phyloP scores from a whole-genome alignment of 2,797 vertebrate species.

The Anabas testudineus region DNA sequence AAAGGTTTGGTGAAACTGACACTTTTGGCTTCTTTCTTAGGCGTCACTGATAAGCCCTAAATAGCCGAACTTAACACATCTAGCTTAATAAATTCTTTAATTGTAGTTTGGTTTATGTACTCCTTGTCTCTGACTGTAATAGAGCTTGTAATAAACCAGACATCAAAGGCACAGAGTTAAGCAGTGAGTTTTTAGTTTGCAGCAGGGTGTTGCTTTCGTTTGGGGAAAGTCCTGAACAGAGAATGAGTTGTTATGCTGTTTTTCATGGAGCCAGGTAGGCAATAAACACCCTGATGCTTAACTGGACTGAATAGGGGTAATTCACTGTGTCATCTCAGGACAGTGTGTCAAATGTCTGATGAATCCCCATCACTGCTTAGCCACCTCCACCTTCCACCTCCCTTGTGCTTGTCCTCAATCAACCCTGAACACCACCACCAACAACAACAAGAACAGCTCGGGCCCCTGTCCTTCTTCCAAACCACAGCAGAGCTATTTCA shows the following conservation, averaged over 20 bases:
- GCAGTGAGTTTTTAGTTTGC: constrained; percentile 49
- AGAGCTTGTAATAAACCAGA: constrained; percentile 58
- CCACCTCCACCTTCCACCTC: constrained; percentile 11
- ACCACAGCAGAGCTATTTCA: constrained; percentile 46
- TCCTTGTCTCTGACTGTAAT: constrained; percentile 52
- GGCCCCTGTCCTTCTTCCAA: constrained; percentile 41
- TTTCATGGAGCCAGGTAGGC: constrained; percentile 65
- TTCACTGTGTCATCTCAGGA: constrained; percentile 71
- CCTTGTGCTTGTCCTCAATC: constrained; percentile 70
- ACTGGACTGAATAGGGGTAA: constrained; percentile 49
- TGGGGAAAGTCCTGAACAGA: constrained; percentile 67
- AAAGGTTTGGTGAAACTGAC: constrained; percentile 36
- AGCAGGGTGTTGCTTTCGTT: constrained; percentile 67
- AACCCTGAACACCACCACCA: constrained; percentile 59
- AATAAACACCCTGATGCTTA: constrained; percentile 62
- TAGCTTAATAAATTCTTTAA: constrained; percentile 59
- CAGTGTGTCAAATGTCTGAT: constrained; percentile 64
- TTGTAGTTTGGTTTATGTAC: constrained; percentile 66
- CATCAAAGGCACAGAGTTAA: constrained; percentile 64
- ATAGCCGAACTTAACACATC: constrained; percentile 49
- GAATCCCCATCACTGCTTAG: constrained; percentile 24
- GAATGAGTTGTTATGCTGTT: constrained; percentile 64
- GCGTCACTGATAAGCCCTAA: constrained; percentile 45
- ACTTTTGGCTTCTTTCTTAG: constrained; percentile 16
- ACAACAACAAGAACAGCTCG: constrained; percentile 60